Percentiles rank a stretch among this genome's conserved stretches.
Evolutionary conservation across 1,140 invertebrate species (phyloP).

Genomic region (Cherax quadricarinatus): DNA sequence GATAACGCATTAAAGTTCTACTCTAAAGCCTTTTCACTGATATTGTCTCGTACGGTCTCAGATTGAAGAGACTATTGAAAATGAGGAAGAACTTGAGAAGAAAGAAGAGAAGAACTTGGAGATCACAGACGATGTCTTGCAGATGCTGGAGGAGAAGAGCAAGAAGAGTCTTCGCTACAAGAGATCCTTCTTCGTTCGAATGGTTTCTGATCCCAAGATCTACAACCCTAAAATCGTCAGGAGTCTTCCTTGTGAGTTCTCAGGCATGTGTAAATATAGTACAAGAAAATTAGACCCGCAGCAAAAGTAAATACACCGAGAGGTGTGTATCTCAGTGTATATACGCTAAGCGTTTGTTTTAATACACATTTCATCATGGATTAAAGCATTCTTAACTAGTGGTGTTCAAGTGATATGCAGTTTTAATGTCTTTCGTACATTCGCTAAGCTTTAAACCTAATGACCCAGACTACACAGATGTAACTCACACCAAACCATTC

Average conservation of each 20-base stretch:
- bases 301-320: neutral
- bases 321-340: no score
- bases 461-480: no score
- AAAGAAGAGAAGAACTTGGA: conserved; percentile 73
- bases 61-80: conserved; percentile 55
- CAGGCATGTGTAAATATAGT: neutral
- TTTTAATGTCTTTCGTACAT: no score
- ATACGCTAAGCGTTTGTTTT: no score
- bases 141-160: conserved; percentile 78
- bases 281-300: neutral
- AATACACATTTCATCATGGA: no score
- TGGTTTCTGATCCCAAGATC: conserved; percentile 96
- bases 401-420: no score
- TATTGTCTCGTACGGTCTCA: neutral
- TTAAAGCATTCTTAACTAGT: no score
- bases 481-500: no score
- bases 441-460: no score
- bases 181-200: conserved; percentile 95
- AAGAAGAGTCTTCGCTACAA: conserved; percentile 89
- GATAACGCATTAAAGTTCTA: no score
- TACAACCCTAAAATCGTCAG: conserved; percentile 93
- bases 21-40: no score
- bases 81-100: conserved; percentile 67
- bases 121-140: conserved; percentile 75
- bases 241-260: conserved; percentile 78